phyloP scores from a whole-genome alignment of 2,888 invertebrate species.

The Agrotis clavis region DNA sequence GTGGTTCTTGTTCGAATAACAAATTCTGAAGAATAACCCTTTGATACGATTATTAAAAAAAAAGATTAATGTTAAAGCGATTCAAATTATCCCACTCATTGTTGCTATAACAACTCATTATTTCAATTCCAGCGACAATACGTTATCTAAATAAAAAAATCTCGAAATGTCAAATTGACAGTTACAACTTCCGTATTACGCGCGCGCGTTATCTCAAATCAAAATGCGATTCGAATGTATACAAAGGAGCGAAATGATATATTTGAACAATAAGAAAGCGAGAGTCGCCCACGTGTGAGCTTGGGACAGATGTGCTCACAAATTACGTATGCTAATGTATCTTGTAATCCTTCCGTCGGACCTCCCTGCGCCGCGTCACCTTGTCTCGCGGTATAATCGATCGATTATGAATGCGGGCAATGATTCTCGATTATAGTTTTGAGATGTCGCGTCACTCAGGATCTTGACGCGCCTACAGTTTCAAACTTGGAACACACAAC shows the following conservation, averaged over 20 bases:
- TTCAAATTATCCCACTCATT: constrained; percentile 48
- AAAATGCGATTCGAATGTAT: constrained; percentile 72
- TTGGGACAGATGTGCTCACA: constrained; percentile 83
- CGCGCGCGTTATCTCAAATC: constrained; percentile 75
- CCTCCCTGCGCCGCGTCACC: constrained; percentile 81
- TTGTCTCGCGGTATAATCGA: constrained; percentile 81
- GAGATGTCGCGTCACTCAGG: constrained; percentile 71
- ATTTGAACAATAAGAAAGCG: constrained; percentile 85
- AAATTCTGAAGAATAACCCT: constrained; percentile 34
- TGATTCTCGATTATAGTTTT: constrained; percentile 70
- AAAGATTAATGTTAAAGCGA: constrained; percentile 32
- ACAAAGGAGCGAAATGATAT: constrained; percentile 81
- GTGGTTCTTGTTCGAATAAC: constrained; percentile 62
- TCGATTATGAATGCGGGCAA: constrained; percentile 82
- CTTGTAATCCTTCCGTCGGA: constrained; percentile 89
- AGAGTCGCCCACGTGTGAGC: constrained; percentile 81
- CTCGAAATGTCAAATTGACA: constrained; percentile 71
- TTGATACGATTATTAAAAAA: background rate
- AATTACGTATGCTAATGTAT: constrained; percentile 90
- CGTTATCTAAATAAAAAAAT: constrained; percentile 73
- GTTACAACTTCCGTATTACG: constrained; percentile 78
- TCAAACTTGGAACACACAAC: constrained; percentile 54
- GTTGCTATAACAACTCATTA: constrained; percentile 62
- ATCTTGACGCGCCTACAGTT: constrained; percentile 57
- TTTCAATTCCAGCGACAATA: constrained; percentile 73